These are phyloP conservation scores for Cantharis rufa DNA, from an alignment of 2,888 invertebrate genomes.

Conservation along the genomic window DNA sequence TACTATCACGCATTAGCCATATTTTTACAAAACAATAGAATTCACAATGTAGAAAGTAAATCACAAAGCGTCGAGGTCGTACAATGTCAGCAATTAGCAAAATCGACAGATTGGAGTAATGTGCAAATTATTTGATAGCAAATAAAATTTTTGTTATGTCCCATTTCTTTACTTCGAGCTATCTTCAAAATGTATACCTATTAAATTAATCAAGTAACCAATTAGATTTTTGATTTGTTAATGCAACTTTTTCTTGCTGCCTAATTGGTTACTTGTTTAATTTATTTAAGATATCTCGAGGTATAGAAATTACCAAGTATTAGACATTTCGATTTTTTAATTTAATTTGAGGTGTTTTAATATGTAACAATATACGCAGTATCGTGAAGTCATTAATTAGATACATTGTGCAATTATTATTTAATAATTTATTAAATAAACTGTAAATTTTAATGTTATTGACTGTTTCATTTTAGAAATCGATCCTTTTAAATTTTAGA, in stretches of 20 bases:
- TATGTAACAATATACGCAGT: background rate
- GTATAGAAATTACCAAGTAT: background rate
- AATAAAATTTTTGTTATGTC: background rate
- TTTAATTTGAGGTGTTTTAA: background rate
- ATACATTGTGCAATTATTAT: background rate
- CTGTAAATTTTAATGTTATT: background rate
- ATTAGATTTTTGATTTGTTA: too few species aligned
- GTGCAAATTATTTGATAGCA: conserved; percentile 14
- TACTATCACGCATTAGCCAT: conserved; percentile 68
- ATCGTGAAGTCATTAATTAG: background rate
- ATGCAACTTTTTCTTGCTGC: too few species aligned
- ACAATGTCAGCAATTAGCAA: background rate
- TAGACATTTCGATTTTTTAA: background rate
- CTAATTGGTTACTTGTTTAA: too few species aligned
- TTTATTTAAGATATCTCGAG: too few species aligned
- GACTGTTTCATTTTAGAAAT: background rate
- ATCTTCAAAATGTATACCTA: too few species aligned
- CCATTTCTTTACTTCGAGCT: too few species aligned
- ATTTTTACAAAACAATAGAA: conserved; percentile 57
- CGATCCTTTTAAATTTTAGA: too few species aligned
- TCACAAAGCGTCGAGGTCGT: background rate
- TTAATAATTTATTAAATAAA: background rate
- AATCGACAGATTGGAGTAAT: conserved; percentile 2
- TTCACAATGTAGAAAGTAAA: conserved; percentile 37
- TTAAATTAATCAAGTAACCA: too few species aligned